phyloP scores from a whole-genome alignment of 1,140 invertebrate species.

The Cataglyphis hispanica region DNA sequence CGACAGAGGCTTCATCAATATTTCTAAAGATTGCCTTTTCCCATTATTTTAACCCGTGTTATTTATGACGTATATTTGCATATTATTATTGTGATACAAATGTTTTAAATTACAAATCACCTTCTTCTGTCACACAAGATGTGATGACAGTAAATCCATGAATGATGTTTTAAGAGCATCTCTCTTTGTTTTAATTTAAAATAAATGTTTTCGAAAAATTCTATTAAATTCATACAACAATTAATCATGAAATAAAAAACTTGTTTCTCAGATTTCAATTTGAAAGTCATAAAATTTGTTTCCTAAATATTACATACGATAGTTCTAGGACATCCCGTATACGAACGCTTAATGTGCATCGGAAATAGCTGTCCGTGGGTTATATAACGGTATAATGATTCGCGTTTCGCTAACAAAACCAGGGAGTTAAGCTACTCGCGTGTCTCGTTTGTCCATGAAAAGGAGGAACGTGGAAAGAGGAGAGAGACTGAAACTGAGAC shows the following conservation, averaged over 20 bases:
- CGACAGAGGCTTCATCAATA: conserved; percentile 41
- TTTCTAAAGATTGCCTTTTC: conserved; percentile 47
- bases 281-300: neutral
- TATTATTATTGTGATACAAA: neutral
- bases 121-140: neutral
- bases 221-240: neutral
- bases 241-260: neutral
- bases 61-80: conserved; percentile 33
- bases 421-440: conserved; percentile 10
- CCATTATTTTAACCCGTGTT: conserved; percentile 21
- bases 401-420: conserved; percentile 46
- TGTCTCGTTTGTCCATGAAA: conserved; percentile 21
- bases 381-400: conserved; percentile 47
- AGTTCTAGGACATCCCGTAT: conserved; percentile 15
- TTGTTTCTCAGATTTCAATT: neutral
- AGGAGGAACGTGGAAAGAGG: conserved; percentile 28
- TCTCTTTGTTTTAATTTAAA: neutral
- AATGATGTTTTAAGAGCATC: neutral
- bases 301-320: neutral
- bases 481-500: conserved; percentile 44
- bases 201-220: neutral
- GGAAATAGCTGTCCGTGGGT: conserved; percentile 45
- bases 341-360: conserved; percentile 40
- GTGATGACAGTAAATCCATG: neutral
- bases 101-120: neutral